Conservation (phyloP, 1,140 invertebrate species). For the Eufriesea mexicana region DNA sequence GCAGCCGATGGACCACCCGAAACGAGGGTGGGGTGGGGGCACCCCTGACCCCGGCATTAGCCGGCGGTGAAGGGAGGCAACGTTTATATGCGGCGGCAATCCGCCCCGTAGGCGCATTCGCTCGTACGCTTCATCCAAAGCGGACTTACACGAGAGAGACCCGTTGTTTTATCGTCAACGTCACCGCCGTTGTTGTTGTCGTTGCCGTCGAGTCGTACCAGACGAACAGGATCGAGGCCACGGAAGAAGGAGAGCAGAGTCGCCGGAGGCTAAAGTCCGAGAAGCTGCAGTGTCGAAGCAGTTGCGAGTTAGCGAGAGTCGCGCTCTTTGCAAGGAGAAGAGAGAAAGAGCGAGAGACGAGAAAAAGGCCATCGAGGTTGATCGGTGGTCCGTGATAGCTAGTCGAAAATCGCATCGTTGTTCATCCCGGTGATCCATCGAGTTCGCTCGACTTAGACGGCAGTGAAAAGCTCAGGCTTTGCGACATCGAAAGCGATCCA, state of each 20-base stretch:
- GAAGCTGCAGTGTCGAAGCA: background rate
- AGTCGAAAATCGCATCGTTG: background rate
- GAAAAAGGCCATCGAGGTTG: background rate
- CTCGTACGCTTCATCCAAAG: constrained; percentile 81
- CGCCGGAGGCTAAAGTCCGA: background rate
- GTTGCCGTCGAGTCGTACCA: constrained; percentile 27
- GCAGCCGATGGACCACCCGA: constrained; percentile 72
- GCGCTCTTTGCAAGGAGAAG: background rate
- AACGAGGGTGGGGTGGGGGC: constrained; percentile 77
- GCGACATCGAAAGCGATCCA: background rate
- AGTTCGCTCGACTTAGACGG: constrained; percentile 9
- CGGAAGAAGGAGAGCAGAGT: background rate
- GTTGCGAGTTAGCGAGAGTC: background rate
- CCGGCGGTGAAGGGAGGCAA: constrained; percentile 82
- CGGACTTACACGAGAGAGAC: constrained; percentile 66
- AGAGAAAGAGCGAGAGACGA: background rate
- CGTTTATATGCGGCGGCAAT: constrained; percentile 81
- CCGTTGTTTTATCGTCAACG: constrained; percentile 4
- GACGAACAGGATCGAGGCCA: constrained; percentile 23
- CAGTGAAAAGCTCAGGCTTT: constrained; percentile 49
- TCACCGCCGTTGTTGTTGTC: constrained; percentile 39
- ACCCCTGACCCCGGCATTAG: constrained; percentile 80
- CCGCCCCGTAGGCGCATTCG: constrained; percentile 81
- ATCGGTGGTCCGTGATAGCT: constrained; percentile 11
- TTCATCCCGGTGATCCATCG: constrained; percentile 6